phyloP scores from a whole-genome alignment of 2,888 invertebrate genomes.

The Melanophora roralis region DNA sequence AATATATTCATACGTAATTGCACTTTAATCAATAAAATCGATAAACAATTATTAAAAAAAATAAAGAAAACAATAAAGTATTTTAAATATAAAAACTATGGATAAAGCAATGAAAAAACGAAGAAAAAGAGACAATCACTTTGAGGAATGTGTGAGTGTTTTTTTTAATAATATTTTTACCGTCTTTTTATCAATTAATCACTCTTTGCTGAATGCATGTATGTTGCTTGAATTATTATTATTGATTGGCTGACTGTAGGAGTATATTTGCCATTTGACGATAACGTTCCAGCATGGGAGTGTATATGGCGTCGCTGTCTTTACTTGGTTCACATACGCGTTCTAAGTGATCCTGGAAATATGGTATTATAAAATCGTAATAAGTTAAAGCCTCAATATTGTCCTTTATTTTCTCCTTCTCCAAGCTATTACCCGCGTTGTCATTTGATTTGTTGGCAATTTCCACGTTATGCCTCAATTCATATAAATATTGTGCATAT shows the following conservation, averaged over 20 bases:
- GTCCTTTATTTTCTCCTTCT: background rate
- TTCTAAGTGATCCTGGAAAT: conserved; percentile 76
- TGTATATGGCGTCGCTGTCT: conserved; percentile 85
- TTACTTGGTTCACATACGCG: conserved; percentile 84
- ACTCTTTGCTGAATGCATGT: background rate
- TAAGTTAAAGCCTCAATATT: conserved; percentile 64
- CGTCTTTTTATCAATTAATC: conserved; percentile 8
- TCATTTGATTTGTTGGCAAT: conserved; percentile 12
- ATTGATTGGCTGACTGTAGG: conserved; percentile 62
- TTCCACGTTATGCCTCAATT: background rate
- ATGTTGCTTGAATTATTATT: background rate
- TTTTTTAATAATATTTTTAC: conserved; percentile 12
- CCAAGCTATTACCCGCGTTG: background rate
- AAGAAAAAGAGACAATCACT: conserved; percentile 14
- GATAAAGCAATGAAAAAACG: background rate
- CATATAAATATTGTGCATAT: conserved; percentile 77
- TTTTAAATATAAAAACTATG: background rate
- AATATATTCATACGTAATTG: conserved; percentile 47
- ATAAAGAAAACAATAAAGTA: conserved; percentile 7
- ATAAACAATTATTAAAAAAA: background rate
- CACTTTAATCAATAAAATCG: conserved; percentile 45
- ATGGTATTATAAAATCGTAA: conserved; percentile 72
- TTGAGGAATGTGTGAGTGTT: conserved; percentile 43
- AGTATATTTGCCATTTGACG: conserved; percentile 78
- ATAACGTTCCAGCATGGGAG: conserved; percentile 85